phyloP scores from a whole-genome alignment of 1,140 invertebrate species.

The Sesamia nonagrioides region DNA sequence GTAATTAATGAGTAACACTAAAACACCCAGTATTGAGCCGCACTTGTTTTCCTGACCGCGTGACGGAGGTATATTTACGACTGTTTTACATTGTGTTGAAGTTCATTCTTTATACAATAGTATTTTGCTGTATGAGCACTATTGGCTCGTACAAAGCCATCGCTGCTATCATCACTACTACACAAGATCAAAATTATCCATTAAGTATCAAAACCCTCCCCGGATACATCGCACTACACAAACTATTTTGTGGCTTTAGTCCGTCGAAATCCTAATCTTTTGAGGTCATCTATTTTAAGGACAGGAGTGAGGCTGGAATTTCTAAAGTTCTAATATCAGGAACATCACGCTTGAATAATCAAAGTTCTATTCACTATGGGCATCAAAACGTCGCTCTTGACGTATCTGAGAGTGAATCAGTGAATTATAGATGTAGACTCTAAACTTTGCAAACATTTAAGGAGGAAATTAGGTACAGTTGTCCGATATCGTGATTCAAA shows the following conservation, averaged over 20 bases:
- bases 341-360: constrained; percentile 36
- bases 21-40: too few relatives aligned
- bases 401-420: constrained; percentile 18
- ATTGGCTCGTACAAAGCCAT: too few relatives aligned
- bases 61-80: too few relatives aligned
- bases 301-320: neutral
- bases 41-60: too few relatives aligned
- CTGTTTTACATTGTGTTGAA: too few relatives aligned
- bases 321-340: neutral
- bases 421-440: constrained; percentile 11
- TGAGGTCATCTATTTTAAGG: constrained; percentile 33
- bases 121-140: too few relatives aligned
- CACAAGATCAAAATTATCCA: neutral
- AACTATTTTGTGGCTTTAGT: constrained; percentile 1
- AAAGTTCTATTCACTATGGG: constrained; percentile 38
- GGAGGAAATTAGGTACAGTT: neutral
- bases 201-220: neutral
- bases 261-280: constrained; percentile 28
- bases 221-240: neutral
- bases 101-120: too few relatives aligned
- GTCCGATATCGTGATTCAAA: neutral
- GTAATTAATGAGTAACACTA: too few relatives aligned
- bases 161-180: neutral
- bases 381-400: constrained; percentile 12
- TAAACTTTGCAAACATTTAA: constrained; percentile 41